Evolutionary conservation across 2,888 invertebrate genomes (phyloP), one percentile per base, ranked within the genome.

Genomic region (Caenorhabditis parvicauda): DNA sequence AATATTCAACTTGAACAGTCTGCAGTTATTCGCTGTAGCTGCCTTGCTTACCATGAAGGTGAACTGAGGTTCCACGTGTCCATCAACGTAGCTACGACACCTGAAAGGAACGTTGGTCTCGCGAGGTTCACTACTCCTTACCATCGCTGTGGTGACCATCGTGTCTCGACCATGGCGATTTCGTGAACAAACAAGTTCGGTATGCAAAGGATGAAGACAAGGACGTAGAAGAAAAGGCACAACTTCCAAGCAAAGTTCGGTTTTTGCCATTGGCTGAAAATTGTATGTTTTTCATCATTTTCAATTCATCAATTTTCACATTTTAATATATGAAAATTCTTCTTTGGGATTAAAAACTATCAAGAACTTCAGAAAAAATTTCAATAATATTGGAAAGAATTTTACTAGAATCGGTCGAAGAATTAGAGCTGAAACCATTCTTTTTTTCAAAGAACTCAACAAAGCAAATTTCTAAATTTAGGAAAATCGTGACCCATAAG

Each of bases 181-280:
- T 74, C 73, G 51, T 79, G 79, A 1, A 79, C 73, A n/a, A 77
- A 45, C 45, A 77, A 53, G n/a, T 73, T 79, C 3, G 79, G 79
- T 21, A 74, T 46, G 29, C 73, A 72, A 9, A 75, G 46, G 7
- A 74, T 45, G 42, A 79, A 70, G n/a, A 78, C 77, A 28, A 64
- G 19, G 3, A 55, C 39, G 39, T 74, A 72, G n/a, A 76, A 69
- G 17, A 52, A 53, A 2, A 73, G 48, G 47, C 70, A 70, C 29
- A 77, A 45, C 38, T 70, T 67, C 70, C 76, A 74, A 0, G 79
- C 77, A 41, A 74, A 70, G n/a, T 44, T 57, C 2, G 74, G 65
- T 24, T 65, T 55, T 54, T 80, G 77, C 77, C 77, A 79, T 38
- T 54, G 53, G 43, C 72, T 73, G 59, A 44, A 67, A 59, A 45